Evolutionary conservation across 2,113 vertebrate genomes (phyloP).

Genomic region (Ploceus nigricollis): DNA sequence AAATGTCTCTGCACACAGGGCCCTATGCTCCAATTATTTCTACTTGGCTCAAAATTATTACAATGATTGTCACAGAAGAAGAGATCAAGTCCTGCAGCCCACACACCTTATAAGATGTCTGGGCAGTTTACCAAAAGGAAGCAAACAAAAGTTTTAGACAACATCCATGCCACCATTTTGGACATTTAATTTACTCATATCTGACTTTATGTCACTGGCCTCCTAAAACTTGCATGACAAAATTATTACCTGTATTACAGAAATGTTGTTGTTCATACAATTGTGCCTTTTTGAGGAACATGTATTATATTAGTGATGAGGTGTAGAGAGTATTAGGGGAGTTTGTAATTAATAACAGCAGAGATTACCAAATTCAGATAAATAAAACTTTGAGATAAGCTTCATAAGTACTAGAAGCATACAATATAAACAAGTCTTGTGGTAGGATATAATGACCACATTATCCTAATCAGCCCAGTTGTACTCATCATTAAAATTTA

Average conservation of each 20-base stretch:
- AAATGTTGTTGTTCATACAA: neutral
- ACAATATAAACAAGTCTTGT: neutral
- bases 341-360: neutral
- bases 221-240: neutral
- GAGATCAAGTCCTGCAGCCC: neutral
- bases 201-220: neutral
- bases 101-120: neutral
- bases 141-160: neutral
- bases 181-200: neutral
- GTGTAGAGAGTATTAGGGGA: neutral
- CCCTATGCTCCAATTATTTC: neutral
- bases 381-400: neutral
- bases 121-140: neutral
- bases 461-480: slow-evolving; percentile 20
- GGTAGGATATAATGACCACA: neutral
- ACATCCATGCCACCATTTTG: neutral
- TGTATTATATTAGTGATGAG: neutral
- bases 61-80: neutral
- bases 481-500: neutral
- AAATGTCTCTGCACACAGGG: neutral
- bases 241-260: neutral
- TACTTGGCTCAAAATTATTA: neutral
- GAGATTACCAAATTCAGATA: neutral
- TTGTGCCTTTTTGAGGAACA: neutral
- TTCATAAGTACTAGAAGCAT: neutral